These are phyloP conservation scores for Drosophila multiciliata DNA, from an alignment of 2,888 invertebrate species.

Conservation along the genomic window DNA sequence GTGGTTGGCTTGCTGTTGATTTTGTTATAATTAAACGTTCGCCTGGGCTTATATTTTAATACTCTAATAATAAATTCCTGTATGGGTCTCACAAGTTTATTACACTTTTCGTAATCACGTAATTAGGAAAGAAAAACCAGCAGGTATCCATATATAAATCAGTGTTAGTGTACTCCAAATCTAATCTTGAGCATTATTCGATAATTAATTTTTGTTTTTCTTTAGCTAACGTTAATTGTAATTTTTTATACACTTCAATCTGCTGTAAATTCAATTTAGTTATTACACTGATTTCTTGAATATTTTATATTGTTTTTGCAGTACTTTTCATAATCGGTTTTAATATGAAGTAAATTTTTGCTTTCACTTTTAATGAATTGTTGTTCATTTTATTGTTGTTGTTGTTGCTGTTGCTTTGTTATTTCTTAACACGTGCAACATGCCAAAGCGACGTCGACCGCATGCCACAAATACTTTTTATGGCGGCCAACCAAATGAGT, in stretches of 20 bases:
- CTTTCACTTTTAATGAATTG: slow-evolving; percentile 79
- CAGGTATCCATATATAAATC: not conserved
- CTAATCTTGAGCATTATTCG: slow-evolving; percentile 6
- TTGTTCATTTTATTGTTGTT: slow-evolving; percentile 24
- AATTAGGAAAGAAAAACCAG: not conserved
- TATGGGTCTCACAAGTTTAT: slow-evolving; percentile 10
- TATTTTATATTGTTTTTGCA: slow-evolving; percentile 56
- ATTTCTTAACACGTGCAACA: slow-evolving; percentile 75
- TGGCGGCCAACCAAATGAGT: slow-evolving; percentile 38
- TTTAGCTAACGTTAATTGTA: not conserved
- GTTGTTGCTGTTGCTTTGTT: slow-evolving; percentile 26
- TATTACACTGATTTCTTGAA: slow-evolving; percentile 53
- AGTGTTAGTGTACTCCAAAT: not conserved
- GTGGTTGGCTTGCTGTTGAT: slow-evolving; percentile 57
- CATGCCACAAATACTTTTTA: slow-evolving; percentile 67
- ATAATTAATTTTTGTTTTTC: slow-evolving; percentile 11
- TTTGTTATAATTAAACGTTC: slow-evolving; percentile 69
- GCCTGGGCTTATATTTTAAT: slow-evolving; percentile 44
- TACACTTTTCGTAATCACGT: slow-evolving; percentile 22
- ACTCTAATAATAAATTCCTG: slow-evolving; percentile 21
- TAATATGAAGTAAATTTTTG: slow-evolving; percentile 75
- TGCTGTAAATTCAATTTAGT: slow-evolving; percentile 45
- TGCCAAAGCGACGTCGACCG: slow-evolving; percentile 55
- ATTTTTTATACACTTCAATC: slow-evolving; percentile 34
- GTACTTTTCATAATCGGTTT: slow-evolving; percentile 72